Evolutionary conservation across 2,888 invertebrate genomes (phyloP).

Genomic region (Chalcosyrphus nemorum): DNA sequence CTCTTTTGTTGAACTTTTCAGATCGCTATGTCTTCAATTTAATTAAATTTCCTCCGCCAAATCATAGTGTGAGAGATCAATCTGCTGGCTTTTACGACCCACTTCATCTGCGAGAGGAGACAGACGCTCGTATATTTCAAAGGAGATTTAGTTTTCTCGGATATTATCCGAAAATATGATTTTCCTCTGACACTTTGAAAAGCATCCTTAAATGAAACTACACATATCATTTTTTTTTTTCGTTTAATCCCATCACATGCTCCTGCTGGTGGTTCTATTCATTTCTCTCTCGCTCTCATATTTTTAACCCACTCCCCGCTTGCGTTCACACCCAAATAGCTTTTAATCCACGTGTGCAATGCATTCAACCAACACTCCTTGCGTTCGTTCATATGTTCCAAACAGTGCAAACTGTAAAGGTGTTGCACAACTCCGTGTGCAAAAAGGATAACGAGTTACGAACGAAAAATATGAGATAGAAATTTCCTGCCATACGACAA

Average conservation of each 20-base stretch:
- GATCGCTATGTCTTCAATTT: background rate
- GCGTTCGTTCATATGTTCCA: background rate
- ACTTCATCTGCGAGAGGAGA: background rate
- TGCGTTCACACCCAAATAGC: conserved; percentile 14
- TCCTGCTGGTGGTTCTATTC: conserved; percentile 64
- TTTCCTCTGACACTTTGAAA: conserved; percentile 20
- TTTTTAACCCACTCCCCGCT: conserved; percentile 41
- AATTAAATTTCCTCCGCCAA: too few species aligned
- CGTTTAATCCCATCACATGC: conserved; percentile 59
- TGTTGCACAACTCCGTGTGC: conserved; percentile 35
- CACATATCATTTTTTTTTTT: conserved; percentile 51
- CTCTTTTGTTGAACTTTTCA: too few species aligned
- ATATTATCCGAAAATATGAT: background rate
- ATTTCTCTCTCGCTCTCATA: conserved; percentile 62
- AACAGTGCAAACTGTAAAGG: conserved; percentile 21
- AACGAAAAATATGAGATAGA: conserved; percentile 24
- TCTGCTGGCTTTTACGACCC: background rate
- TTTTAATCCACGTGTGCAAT: conserved; percentile 74
- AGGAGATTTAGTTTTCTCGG: background rate
- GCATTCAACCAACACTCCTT: conserved; percentile 75
- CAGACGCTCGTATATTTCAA: conserved; percentile 6
- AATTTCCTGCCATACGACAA: background rate
- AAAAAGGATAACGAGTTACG: conserved; percentile 15
- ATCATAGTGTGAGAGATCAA: background rate
- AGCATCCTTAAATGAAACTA: conserved; percentile 5